Conservation (phyloP, 2,113 vertebrate species). For the Parus major region DNA sequence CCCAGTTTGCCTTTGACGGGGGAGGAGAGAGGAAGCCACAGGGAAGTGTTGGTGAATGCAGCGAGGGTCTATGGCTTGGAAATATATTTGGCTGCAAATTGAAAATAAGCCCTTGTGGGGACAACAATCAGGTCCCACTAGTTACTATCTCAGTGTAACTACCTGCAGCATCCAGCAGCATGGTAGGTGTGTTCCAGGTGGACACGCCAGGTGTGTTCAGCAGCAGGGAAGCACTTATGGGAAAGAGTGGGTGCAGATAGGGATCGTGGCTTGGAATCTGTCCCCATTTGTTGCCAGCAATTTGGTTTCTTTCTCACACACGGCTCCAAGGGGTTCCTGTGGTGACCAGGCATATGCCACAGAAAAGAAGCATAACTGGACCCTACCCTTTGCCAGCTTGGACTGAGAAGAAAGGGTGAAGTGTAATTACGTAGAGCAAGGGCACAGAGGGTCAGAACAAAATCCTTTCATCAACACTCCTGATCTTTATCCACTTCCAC, state of each 20-base stretch:
- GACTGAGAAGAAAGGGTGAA: background rate
- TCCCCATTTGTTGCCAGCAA: constrained; percentile 23
- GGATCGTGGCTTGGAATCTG: constrained; percentile 13
- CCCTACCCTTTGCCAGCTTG: background rate
- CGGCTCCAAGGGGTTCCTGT: background rate
- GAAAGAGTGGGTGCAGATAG: constrained; percentile 14
- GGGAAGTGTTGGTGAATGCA: constrained; percentile 44
- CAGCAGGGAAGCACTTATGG: constrained; percentile 68
- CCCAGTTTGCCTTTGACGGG: constrained; percentile 27
- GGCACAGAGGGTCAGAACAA: constrained; percentile 12
- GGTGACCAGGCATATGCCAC: background rate
- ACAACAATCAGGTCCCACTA: constrained; percentile 63
- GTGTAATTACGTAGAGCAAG: background rate
- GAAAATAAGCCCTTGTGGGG: constrained; percentile 75
- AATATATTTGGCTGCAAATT: constrained; percentile 74
- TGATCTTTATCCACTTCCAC: background rate
- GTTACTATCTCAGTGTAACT: constrained; percentile 58
- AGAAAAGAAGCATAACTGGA: background rate
- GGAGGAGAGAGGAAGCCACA: background rate
- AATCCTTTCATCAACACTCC: constrained; percentile 14
- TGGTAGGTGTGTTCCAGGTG: constrained; percentile 57
- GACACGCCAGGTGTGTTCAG: constrained; percentile 60
- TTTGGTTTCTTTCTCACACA: background rate
- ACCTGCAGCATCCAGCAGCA: constrained; percentile 67
- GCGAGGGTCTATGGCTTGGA: constrained; percentile 69